These are phyloP conservation scores for Cisticola juncidis DNA, from an alignment of 2,113 vertebrate genomes.

Conservation along the genomic window DNA sequence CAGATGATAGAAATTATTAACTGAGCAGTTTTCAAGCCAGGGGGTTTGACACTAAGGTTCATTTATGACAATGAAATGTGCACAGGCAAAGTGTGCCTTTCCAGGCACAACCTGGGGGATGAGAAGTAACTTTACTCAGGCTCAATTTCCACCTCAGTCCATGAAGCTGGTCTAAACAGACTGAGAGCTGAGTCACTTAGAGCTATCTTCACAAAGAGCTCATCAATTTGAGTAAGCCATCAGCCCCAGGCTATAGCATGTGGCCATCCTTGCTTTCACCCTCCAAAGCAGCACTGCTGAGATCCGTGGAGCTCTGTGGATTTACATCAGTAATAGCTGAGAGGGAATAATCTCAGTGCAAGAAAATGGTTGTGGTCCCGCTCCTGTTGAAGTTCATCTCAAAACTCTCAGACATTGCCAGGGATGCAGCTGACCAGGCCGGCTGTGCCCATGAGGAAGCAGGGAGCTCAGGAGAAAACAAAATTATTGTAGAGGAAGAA, in stretches of 20 bases:
- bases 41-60: not conserved
- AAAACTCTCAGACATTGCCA: not conserved
- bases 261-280: not conserved
- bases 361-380: not conserved
- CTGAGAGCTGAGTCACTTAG: constrained; percentile 46
- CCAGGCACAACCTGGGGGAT: not conserved
- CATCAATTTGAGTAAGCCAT: not conserved
- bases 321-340: not conserved
- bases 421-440: not conserved
- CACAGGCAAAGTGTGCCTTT: not conserved
- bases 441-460: not conserved
- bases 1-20: not conserved
- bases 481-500: not conserved
- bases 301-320: not conserved
- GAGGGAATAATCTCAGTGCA: not conserved
- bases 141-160: not conserved
- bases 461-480: not conserved
- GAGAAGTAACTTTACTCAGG: constrained; percentile 2
- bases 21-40: not conserved
- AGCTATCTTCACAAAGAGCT: not conserved
- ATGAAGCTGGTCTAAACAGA: constrained; percentile 6
- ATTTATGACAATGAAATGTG: not conserved
- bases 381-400: not conserved
- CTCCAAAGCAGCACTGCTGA: not conserved
- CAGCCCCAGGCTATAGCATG: not conserved